Percentiles rank a stretch among this genome's conserved stretches.
Evolutionary conservation across 2,113 vertebrate genomes (phyloP).

Genomic region (Pollachius pollachius): DNA sequence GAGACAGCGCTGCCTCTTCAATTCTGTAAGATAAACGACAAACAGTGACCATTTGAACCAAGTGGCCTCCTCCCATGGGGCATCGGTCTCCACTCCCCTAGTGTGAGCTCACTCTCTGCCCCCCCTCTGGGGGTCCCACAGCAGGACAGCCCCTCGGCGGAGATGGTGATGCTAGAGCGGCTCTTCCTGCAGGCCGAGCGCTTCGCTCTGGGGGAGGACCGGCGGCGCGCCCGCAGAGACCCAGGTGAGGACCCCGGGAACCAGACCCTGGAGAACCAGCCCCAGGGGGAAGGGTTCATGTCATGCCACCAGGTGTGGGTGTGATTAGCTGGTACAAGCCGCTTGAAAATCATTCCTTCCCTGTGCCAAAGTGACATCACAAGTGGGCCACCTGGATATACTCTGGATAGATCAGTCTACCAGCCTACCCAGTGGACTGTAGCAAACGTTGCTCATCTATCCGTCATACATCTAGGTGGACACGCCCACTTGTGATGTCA

Average conservation of each 20-base stretch:
- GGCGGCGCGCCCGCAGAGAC: conserved; percentile 67
- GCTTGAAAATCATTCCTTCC: too few relatives aligned
- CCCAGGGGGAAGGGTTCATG: too few relatives aligned
- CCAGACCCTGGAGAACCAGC: background rate
- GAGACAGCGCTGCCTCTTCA: background rate
- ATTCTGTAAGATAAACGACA: background rate
- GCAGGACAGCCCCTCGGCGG: conserved; percentile 79
- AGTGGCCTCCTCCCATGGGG: background rate
- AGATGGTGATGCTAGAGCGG: conserved; percentile 83
- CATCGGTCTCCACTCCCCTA: background rate
- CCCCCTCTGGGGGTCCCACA: conserved; percentile 27
- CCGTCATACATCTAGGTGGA: too few relatives aligned
- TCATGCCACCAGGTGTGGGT: too few relatives aligned
- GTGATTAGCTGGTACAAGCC: too few relatives aligned
- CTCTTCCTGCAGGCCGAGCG: conserved; percentile 81
- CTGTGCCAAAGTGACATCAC: too few relatives aligned
- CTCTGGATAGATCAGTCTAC: too few relatives aligned
- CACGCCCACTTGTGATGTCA: too few relatives aligned
- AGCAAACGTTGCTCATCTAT: too few relatives aligned
- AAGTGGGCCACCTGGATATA: too few relatives aligned
- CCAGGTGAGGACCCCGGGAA: conserved; percentile 72
- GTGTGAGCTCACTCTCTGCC: too few relatives aligned
- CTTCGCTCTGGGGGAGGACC: conserved; percentile 68
- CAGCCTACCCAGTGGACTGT: too few relatives aligned
- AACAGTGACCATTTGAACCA: background rate